phyloP scores from a whole-genome alignment of 1,140 invertebrate species.

The Drosophila setifemur region DNA sequence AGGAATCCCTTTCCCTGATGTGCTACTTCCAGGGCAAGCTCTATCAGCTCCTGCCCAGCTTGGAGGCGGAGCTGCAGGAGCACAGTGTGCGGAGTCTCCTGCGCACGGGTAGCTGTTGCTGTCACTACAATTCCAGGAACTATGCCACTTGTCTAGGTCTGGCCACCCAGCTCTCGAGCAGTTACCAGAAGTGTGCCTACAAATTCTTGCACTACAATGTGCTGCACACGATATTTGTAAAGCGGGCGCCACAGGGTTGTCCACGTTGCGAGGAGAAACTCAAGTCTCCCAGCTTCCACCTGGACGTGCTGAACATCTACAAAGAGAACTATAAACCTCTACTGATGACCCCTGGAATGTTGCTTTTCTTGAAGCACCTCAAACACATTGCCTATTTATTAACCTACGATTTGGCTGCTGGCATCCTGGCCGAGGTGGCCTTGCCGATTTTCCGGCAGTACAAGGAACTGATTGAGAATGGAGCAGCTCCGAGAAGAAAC shows the following conservation, averaged over 20 bases:
- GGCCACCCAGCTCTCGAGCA: constrained; percentile 34
- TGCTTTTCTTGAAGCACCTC: constrained; percentile 70
- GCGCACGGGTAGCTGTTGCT: constrained; percentile 71
- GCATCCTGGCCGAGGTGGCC: constrained; percentile 71
- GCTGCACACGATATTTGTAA: constrained; percentile 64
- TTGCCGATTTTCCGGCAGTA: constrained; percentile 69
- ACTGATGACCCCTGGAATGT: constrained; percentile 28
- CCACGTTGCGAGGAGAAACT: constrained; percentile 65
- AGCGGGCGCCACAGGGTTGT: constrained; percentile 48
- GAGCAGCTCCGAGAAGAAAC: background rate
- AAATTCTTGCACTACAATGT: constrained; percentile 73
- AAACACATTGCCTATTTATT: constrained; percentile 70
- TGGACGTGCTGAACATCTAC: constrained; percentile 57
- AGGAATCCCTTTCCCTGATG: constrained; percentile 31
- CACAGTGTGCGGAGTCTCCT: constrained; percentile 55
- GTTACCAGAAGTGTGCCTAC: constrained; percentile 72
- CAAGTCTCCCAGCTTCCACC: constrained; percentile 61
- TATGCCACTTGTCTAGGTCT: constrained; percentile 53
- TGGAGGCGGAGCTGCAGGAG: constrained; percentile 61
- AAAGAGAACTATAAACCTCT: constrained; percentile 51
- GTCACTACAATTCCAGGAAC: constrained; percentile 63
- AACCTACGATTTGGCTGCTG: constrained; percentile 63
- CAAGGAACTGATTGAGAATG: constrained; percentile 50
- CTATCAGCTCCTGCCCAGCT: constrained; percentile 48
- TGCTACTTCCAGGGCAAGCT: constrained; percentile 76